A percentile compares a stretch with the other conserved stretches of the same genome.
Evolutionary conservation across 2,888 invertebrate genomes (phyloP).

Genomic region (Plebejus anna): DNA sequence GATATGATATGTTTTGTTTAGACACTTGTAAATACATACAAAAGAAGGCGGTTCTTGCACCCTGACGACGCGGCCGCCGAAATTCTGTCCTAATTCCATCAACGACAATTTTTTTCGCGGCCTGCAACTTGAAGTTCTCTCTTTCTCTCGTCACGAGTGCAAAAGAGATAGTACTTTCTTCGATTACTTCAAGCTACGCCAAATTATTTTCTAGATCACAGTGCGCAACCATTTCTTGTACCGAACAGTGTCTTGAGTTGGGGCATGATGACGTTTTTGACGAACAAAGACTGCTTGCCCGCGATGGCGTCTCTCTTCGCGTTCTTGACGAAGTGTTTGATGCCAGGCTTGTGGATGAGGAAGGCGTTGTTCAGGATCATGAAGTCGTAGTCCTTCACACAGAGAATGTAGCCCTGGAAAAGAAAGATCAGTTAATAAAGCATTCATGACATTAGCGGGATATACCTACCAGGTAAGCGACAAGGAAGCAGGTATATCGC

Average conservation of each 20-base stretch:
- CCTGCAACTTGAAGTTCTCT: neutral
- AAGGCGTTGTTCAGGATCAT: slow-evolving; percentile 96
- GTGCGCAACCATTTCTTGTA: slow-evolving; percentile 87
- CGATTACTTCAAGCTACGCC: slow-evolving; percentile 12
- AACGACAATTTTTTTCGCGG: neutral
- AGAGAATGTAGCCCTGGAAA: slow-evolving; percentile 91
- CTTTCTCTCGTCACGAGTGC: neutral
- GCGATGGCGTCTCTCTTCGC: slow-evolving; percentile 87
- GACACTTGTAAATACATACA: slow-evolving; percentile 46
- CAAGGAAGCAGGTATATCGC: too few relatives aligned
- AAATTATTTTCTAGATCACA: slow-evolving; percentile 67
- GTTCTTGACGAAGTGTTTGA: slow-evolving; percentile 90
- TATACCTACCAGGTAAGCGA: too few relatives aligned
- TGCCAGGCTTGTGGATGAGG: slow-evolving; percentile 94
- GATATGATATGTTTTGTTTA: slow-evolving; percentile 60
- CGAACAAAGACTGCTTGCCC: slow-evolving; percentile 86
- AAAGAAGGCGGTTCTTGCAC: slow-evolving; percentile 53
- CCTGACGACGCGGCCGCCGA: slow-evolving; percentile 40
- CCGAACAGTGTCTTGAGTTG: slow-evolving; percentile 93
- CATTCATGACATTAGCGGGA: neutral
- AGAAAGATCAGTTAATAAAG: neutral
- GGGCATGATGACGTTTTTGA: slow-evolving; percentile 89
- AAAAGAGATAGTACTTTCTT: neutral
- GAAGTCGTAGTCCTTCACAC: slow-evolving; percentile 95
- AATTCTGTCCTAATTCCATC: neutral